A percentile compares a stretch with the other conserved stretches of the same genome.
Conservation (phyloP, 2,113 vertebrate genomes). For the Thryonomys swinderianus region DNA sequence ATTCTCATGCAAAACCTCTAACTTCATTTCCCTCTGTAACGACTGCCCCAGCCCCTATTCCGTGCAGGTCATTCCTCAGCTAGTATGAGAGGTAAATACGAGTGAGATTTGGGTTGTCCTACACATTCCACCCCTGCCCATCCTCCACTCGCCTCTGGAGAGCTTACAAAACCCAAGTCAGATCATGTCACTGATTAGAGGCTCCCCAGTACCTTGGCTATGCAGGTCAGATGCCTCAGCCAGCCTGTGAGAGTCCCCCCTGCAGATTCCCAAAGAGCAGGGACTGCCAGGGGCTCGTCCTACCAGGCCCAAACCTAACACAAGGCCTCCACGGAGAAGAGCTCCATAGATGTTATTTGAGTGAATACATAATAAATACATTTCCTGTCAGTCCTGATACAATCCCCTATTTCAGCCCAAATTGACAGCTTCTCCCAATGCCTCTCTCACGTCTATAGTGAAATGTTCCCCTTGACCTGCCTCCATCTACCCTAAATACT, state of each 20-base stretch:
- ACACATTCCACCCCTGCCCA: too few species aligned
- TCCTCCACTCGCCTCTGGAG: background rate
- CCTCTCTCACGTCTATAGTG: background rate
- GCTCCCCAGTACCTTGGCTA: background rate
- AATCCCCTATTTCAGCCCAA: background rate
- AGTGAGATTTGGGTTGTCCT: background rate
- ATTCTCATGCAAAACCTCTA: background rate
- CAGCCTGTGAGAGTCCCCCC: background rate
- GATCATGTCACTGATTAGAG: background rate
- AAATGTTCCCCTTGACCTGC: background rate
- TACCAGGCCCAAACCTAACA: background rate
- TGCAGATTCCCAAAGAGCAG: background rate
- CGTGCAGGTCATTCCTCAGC: background rate
- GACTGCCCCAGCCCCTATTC: background rate
- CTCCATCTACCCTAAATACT: too few species aligned
- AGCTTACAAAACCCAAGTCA: background rate
- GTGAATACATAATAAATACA: background rate
- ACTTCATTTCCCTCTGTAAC: background rate
- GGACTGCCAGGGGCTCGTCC: fast-evolving
- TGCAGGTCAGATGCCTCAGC: background rate
- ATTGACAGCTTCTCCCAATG: background rate
- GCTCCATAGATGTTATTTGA: background rate
- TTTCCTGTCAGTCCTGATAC: background rate
- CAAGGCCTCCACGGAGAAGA: background rate
- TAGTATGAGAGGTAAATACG: background rate